Percentiles rank a stretch among this genome's conserved stretches.
These are phyloP conservation scores for Xenentodon cancila DNA, from an alignment of 2,797 vertebrate genomes.

Conservation along the genomic window DNA sequence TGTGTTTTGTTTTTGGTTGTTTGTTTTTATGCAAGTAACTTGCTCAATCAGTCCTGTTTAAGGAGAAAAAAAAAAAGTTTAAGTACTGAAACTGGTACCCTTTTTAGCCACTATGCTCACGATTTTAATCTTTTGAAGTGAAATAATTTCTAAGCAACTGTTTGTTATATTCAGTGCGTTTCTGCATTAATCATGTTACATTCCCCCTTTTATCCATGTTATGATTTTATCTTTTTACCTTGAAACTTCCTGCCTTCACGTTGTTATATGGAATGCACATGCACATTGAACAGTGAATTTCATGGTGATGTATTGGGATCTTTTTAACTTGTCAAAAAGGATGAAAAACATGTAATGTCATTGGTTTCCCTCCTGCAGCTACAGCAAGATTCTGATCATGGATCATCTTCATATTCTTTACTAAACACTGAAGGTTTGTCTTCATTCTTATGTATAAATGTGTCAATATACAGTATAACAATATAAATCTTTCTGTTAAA, in stretches of 20 bases:
- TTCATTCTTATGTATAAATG: slow-evolving; percentile 67
- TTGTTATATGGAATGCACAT: slow-evolving; percentile 51
- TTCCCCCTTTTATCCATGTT: slow-evolving; percentile 33
- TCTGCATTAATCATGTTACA: slow-evolving; percentile 45
- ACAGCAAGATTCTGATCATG: slow-evolving; percentile 85
- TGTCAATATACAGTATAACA: slow-evolving; percentile 76
- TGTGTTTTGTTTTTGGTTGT: no score
- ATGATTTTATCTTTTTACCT: slow-evolving; percentile 32
- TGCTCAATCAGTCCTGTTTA: slow-evolving; percentile 33
- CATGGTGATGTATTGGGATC: slow-evolving; percentile 22
- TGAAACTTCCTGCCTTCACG: slow-evolving; percentile 8
- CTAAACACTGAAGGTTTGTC: slow-evolving; percentile 58
- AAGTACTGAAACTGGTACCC: slow-evolving; percentile 57
- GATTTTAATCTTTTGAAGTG: slow-evolving; percentile 66
- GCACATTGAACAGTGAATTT: slow-evolving; percentile 50
- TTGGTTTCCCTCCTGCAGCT: no score
- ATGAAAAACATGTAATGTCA: no score
- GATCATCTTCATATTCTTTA: slow-evolving; percentile 45
- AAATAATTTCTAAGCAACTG: slow-evolving; percentile 67
- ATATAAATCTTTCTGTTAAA: slow-evolving; percentile 78
- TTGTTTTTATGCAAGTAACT: slow-evolving; percentile 63
- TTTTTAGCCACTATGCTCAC: slow-evolving; percentile 62
- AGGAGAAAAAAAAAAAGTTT: slow-evolving; percentile 36
- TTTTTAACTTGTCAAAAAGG: background rate
- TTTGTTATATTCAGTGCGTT: slow-evolving; percentile 63